Percentiles rank a stretch among this genome's conserved stretches.
Evolutionary conservation across 2,797 vertebrate species (phyloP).

Genomic region (Aulostomus chinensis): DNA sequence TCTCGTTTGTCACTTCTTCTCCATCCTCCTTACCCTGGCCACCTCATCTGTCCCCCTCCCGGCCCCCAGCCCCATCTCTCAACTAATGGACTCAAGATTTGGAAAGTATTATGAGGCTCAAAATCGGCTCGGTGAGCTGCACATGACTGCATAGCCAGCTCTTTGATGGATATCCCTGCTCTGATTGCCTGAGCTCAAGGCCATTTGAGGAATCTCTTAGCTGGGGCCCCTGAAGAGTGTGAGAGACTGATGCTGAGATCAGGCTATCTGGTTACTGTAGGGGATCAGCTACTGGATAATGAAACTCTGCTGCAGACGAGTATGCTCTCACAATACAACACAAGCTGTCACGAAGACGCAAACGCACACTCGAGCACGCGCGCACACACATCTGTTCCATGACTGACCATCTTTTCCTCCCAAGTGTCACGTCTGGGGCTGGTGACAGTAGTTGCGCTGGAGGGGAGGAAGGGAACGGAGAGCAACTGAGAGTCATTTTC

Average conservation of each 20-base stretch:
- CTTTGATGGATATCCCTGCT: slow-evolving; percentile 58
- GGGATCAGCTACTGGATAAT: slow-evolving; percentile 53
- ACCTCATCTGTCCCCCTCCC: background rate
- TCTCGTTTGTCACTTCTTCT: slow-evolving; percentile 55
- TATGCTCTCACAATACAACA: no score
- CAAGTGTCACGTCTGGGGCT: slow-evolving; percentile 36
- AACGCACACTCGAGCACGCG: background rate
- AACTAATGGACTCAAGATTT: slow-evolving; percentile 61
- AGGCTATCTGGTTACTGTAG: slow-evolving; percentile 42
- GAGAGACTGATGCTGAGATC: slow-evolving; percentile 47
- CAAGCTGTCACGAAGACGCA: background rate
- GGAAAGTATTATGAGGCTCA: slow-evolving; percentile 52
- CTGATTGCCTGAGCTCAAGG: slow-evolving; percentile 50
- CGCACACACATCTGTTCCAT: slow-evolving; percentile 13
- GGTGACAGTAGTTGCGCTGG: slow-evolving; percentile 10
- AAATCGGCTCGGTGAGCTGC: slow-evolving; percentile 37
- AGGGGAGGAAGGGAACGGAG: slow-evolving; percentile 26
- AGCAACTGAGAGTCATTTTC: slow-evolving; percentile 42
- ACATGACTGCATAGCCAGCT: slow-evolving; percentile 16
- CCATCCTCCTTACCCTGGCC: slow-evolving; percentile 6
- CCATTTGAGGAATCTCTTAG: slow-evolving; percentile 29
- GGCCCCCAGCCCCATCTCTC: slow-evolving; percentile 1
- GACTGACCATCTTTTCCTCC: slow-evolving; percentile 43
- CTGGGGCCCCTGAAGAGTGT: slow-evolving; percentile 23
- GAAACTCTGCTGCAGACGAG: slow-evolving; percentile 45